Conservation (phyloP, 2,113 vertebrate genomes). For the Oxyruncus cristatus region DNA sequence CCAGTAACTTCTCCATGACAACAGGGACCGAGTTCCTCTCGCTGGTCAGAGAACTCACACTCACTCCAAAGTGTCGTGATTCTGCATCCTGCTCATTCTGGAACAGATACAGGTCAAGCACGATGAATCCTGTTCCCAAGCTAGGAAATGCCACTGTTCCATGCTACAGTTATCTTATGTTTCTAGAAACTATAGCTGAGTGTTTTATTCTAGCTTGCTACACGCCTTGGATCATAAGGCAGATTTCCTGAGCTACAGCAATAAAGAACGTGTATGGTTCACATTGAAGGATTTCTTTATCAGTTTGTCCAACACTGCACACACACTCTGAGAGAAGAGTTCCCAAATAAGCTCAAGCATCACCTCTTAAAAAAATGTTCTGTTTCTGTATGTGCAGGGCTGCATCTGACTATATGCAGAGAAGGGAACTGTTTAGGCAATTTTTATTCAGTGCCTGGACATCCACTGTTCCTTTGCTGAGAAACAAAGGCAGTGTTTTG, state of each 20-base stretch:
- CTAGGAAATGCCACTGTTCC: not conserved
- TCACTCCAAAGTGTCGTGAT: conserved; percentile 86
- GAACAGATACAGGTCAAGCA: not conserved
- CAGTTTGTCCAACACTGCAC: not conserved
- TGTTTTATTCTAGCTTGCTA: not conserved
- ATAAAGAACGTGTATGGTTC: not conserved
- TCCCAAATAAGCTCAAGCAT: not conserved
- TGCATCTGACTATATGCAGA: not conserved
- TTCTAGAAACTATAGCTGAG: not conserved
- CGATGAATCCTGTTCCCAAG: not conserved
- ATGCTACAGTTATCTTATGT: not conserved
- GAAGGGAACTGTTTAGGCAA: not conserved
- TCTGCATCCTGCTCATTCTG: conserved; percentile 76
- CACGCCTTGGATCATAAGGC: not conserved
- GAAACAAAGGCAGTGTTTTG: not conserved
- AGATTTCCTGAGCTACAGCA: not conserved
- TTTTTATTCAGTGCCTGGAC: not conserved
- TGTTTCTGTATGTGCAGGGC: not conserved
- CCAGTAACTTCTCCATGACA: conserved; percentile 92
- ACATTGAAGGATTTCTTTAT: not conserved
- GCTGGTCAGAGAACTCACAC: conserved; percentile 79
- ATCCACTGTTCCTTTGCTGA: not conserved
- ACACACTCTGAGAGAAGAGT: not conserved
- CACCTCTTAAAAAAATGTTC: not conserved
- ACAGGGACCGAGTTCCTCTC: conserved; percentile 87